Evolutionary conservation across 2,888 invertebrate genomes (phyloP), one percentile per base, ranked within the genome.

Genomic region (Phorcus lineatus): DNA sequence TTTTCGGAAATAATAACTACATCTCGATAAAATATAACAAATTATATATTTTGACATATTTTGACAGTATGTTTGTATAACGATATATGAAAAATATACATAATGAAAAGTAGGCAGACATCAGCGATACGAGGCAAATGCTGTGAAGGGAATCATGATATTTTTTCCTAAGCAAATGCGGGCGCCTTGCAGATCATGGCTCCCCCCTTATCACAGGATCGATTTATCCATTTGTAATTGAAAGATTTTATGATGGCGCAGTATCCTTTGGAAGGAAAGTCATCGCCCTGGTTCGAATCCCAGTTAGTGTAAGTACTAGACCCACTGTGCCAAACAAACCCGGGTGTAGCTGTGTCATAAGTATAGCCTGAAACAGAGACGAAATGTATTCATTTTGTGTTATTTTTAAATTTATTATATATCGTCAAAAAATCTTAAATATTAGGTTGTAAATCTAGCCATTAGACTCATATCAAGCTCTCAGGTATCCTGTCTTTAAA

Each of bases 151-250:
- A 55, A 55, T 22, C 55, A 6, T n/a, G n/a, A n/a, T n/a, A 6
- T 11, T 6, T 17, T 28, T 11, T 13, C 16, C 28, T 28, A 62
- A 4, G 62, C 16, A 13, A 0, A 24, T 13, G 62, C 17, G 62
- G 62, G 62, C 1, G 62, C 62, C 6, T 62, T 28, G 62, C 62
- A 62, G 13, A 62, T 28, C 6, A 62, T 28, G 7, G 7, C 24
- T n/a, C 16, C 17, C 2, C 57, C 55, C 11, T 6, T 31, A 7
- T 54, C 36, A 36, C 77, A 77, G 28, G 9, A 28, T 31, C 55
- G 28, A 36, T 77, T 77, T 31, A 55, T 57, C 77, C 77, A 77
- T 19, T 28, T 55, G 40, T 77, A 57, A 31, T 77, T 57, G 17
- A 28, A 55, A 3, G 57, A 57, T 13, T 36, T 54, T 19, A 77